Evolutionary conservation across 2,888 invertebrate genomes (phyloP), one percentile per base, ranked within the genome.

Genomic region (Caenorhabditis sp.): DNA sequence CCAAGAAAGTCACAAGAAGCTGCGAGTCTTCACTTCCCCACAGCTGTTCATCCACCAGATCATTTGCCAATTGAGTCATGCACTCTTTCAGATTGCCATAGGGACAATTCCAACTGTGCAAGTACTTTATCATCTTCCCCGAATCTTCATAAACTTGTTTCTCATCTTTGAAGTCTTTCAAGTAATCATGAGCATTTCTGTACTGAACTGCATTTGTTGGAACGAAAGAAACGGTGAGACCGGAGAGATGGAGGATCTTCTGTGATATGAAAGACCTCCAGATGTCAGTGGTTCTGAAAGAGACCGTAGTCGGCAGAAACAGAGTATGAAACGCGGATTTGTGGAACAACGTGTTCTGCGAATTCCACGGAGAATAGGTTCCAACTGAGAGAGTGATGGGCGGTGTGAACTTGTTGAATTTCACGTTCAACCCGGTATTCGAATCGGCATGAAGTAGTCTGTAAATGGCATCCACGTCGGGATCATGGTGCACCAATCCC

Each of bases 271-370:
- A 87, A 9, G 84, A 80, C 20, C 87, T 60, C 86, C 85, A 86
- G 51, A 87, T 86, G 56, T 87, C 87, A 0, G 85, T 84, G 8
- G 81, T 80, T 64, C 85, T 74, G n/a, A 87, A 87, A 0, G 84
- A 79, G 0, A 87, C 86, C 3, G 84, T 84, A n/a, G 82, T 80
- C 1, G 87, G 87, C 2, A 87, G 72, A 44, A 85, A 82, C 15
- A 87, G 51, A 9, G 82, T 84, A 68, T 84, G 85, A 69, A 87
- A 87, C 1, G 87, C 86, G 2, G 56, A 62, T 15, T 77, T 67
- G 50, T 84, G 78, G 79, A 87, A 87, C 0, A 87, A 62, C 6
- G 87, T 87, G 51, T 87, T 87, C 56, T 86, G 87, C 0, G 86
- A 86, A 44, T 87, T 87, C 83, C 84, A 86, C 11, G 87, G 87